Conservation (phyloP, 2,113 vertebrate genomes). For the Recurvirostra avosetta region DNA sequence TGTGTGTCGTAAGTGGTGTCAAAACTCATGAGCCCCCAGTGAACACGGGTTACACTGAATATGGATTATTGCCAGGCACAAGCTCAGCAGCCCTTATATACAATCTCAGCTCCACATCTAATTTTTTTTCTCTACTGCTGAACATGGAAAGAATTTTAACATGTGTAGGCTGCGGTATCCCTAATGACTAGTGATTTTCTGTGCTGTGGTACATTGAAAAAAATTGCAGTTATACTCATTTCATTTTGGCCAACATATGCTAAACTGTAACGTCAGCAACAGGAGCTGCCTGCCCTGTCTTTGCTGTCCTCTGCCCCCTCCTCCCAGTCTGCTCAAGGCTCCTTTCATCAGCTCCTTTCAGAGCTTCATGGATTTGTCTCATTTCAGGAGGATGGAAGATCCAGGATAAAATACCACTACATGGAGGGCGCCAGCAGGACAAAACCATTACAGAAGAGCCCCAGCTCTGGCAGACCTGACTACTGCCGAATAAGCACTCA, state of each 20-base stretch:
- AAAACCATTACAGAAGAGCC: accelerated
- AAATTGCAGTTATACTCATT: not conserved
- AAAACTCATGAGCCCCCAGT: accelerated
- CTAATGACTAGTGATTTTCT: not conserved
- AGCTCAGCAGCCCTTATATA: not conserved
- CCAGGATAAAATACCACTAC: accelerated
- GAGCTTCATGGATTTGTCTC: not conserved
- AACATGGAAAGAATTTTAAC: not conserved
- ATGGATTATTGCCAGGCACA: accelerated
- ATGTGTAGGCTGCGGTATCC: accelerated
- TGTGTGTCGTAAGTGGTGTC: not conserved
- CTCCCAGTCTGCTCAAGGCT: not conserved
- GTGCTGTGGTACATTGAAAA: accelerated
- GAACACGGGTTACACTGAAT: accelerated
- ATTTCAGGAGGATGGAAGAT: accelerated
- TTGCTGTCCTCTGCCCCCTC: not conserved
- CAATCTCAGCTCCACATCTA: not conserved
- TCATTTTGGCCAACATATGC: not conserved
- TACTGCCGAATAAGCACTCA: not conserved
- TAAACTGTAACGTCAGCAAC: accelerated
- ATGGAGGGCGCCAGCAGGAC: accelerated
- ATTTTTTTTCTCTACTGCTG: not conserved
- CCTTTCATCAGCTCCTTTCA: not conserved
- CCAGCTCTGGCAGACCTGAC: not conserved
- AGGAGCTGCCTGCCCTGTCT: not conserved